phyloP scores from a whole-genome alignment of 1,140 invertebrate species.

The Pogonomyrmex barbatus region DNA sequence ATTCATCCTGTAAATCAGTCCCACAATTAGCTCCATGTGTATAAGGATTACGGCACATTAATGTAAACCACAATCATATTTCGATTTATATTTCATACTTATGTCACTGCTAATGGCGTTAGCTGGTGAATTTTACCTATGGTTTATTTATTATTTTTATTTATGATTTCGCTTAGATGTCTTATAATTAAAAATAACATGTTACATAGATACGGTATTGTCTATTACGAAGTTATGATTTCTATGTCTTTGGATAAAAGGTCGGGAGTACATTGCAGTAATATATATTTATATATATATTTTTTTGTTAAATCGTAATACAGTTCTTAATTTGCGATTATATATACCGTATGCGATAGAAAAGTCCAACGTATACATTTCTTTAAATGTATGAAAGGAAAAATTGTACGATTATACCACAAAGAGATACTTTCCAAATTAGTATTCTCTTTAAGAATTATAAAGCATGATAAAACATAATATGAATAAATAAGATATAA shows the following conservation, averaged over 20 bases:
- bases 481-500: background rate
- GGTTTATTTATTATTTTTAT: slow-evolving; percentile 55
- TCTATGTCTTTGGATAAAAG: slow-evolving; percentile 67
- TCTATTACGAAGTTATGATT: slow-evolving; percentile 81
- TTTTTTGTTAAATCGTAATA: slow-evolving; percentile 45
- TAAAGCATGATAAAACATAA: slow-evolving; percentile 2
- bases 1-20: slow-evolving; percentile 42
- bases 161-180: slow-evolving; percentile 67
- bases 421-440: slow-evolving; percentile 53
- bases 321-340: slow-evolving; percentile 41
- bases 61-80: slow-evolving; percentile 68
- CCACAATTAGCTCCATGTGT: slow-evolving; percentile 20
- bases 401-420: slow-evolving; percentile 8
- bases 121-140: slow-evolving; percentile 66
- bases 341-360: slow-evolving; percentile 33
- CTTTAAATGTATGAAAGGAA: background rate
- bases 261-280: slow-evolving; percentile 52
- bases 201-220: slow-evolving; percentile 79
- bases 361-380: slow-evolving; percentile 37
- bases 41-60: slow-evolving; percentile 65
- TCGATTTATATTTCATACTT: slow-evolving; percentile 66
- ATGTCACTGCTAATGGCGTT: slow-evolving; percentile 69
- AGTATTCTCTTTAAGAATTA: background rate
- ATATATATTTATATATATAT: slow-evolving; percentile 54
- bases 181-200: slow-evolving; percentile 68